phyloP scores from a whole-genome alignment of 2,888 invertebrate species.

The Chesias legatella region DNA sequence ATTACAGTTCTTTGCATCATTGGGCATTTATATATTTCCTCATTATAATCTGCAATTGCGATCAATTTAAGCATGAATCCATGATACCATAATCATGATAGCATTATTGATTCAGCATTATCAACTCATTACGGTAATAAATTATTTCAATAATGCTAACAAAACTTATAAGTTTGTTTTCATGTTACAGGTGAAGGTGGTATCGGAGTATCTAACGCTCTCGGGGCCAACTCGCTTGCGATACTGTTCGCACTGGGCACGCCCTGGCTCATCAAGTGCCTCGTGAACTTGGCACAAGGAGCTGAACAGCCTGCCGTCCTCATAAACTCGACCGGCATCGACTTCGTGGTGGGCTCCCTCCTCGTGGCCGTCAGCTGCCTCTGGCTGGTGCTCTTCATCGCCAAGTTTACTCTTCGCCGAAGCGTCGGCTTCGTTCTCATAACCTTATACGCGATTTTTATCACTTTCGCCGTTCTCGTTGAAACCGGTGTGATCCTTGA shows the following conservation, averaged over 20 bases:
- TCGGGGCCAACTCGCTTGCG: slow-evolving; percentile 92
- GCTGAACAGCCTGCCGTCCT: slow-evolving; percentile 74
- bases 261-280: slow-evolving; percentile 90
- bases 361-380: slow-evolving; percentile 86
- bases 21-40: no score
- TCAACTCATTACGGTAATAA: no score
- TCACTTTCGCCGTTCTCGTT: slow-evolving; percentile 87
- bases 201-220: slow-evolving; percentile 92
- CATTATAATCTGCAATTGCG: not conserved
- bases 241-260: slow-evolving; percentile 90
- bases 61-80: no score
- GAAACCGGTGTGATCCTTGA: slow-evolving; percentile 86
- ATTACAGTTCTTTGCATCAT: no score
- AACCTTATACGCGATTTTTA: slow-evolving; percentile 84
- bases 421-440: slow-evolving; percentile 84
- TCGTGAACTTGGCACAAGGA: slow-evolving; percentile 73
- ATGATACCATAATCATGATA: no score
- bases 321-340: slow-evolving; percentile 89
- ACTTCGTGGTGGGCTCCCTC: slow-evolving; percentile 89
- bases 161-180: slow-evolving; percentile 2
- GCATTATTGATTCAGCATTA: no score
- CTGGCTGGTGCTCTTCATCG: slow-evolving; percentile 84
- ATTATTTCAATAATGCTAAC: no score
- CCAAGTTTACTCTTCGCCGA: slow-evolving; percentile 85
- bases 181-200: slow-evolving; percentile 86